Base-by-base conservation (phyloP, 2,888 invertebrate genomes). In the Aphrophora alni region DNA sequence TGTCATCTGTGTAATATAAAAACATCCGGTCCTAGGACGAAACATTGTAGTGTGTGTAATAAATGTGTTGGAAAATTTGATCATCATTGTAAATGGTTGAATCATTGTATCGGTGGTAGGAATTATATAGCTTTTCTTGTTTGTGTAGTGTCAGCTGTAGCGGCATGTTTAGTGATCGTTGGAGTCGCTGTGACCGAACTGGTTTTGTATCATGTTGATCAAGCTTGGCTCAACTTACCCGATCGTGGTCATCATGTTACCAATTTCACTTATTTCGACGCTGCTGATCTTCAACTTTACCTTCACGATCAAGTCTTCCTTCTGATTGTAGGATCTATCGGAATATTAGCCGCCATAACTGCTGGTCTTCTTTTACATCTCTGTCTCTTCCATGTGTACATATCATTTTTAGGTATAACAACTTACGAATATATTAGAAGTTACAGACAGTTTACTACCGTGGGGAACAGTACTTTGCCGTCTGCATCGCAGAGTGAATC, bases 51-150 rank as follows among this genome's bases (percentile, higher is more conserved):
- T 86, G 92, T 96, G 85, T 99, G 99, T 90, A 99, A 99, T 91
- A 99, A 99, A 91, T 99, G 99, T 89, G 95, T 99, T 76, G 93
- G 94, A 17, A 92, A 93, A 81, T 99, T 99, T 89, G 98, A 99
- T 88, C 98, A 98, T 88, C 98, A 99, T 89, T 99, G 98, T 91
- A 97, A 98, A 91, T 99, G 99, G 98, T 91, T 99, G 85, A 99
- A 99, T 90, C 98, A 97, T 89, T 99, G 99, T 90, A 93, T 99
- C 82, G 99, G 99, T 10, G 92, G 92, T 71, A 91, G 97, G 85
- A 98, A 98, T 88, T 98, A 98, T 90, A 91, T 91, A 70, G 92
- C 94, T 33, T 97, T 97, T 88, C 91, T 96, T 84, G 92, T 93
- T 87, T 95, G 95, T 87, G 93, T 97, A 79, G 90, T 93, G 81